Conservation (phyloP, 23 tunicate species). For the Styela clava region DNA sequence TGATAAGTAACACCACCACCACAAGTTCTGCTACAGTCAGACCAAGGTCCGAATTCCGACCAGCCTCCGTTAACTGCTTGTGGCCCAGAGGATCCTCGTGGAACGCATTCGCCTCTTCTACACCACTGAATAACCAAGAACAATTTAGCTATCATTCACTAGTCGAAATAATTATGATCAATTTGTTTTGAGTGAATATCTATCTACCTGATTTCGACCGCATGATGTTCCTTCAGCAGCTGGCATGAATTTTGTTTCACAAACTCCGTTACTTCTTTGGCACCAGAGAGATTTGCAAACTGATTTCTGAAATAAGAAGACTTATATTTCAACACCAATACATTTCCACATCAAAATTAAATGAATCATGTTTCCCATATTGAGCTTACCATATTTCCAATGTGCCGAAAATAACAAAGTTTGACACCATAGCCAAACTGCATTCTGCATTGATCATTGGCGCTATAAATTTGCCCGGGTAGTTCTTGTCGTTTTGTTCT, state of each 20-base stretch:
- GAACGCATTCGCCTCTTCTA: constrained; percentile 87
- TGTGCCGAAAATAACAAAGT: constrained; percentile 59
- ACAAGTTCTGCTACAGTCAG: constrained; percentile 87
- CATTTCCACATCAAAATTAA: not conserved
- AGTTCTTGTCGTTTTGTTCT: constrained; percentile 26
- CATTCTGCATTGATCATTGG: constrained; percentile 76
- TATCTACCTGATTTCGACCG: constrained; percentile 52
- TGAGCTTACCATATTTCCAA: not conserved
- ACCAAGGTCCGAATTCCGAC: constrained; percentile 81
- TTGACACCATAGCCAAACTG: constrained; percentile 71
- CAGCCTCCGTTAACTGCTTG: constrained; percentile 80
- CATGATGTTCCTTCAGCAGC: constrained; percentile 98
- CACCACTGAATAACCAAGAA: constrained; percentile 71
- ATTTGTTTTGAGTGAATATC: not conserved
- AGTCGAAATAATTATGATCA: too few species aligned
- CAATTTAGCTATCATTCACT: not conserved
- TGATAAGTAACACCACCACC: constrained; percentile 88
- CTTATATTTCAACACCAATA: not conserved
- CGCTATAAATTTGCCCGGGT: constrained; percentile 87
- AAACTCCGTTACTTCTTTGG: constrained; percentile 42
- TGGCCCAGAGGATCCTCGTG: constrained; percentile 66
- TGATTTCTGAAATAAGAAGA: constrained; percentile 25
- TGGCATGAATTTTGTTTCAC: constrained; percentile 95
- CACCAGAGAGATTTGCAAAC: constrained; percentile 90
- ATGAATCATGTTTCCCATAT: too few species aligned